Evolutionary conservation across 2,888 invertebrate genomes (phyloP).

Genomic region (Lasiommata megera): DNA sequence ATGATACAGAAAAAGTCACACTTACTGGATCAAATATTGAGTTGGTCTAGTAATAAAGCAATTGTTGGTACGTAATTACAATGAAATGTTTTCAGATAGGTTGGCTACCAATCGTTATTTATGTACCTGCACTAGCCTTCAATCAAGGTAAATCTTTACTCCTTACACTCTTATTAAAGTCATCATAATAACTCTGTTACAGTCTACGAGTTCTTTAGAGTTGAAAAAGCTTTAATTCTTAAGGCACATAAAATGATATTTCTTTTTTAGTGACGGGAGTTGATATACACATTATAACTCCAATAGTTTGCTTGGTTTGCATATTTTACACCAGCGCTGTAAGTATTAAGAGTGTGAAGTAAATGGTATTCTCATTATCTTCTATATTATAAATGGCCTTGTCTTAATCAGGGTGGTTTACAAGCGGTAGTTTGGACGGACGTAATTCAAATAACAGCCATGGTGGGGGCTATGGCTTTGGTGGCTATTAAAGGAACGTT

Average conservation of each 20-base stretch:
- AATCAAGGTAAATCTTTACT: constrained; percentile 84
- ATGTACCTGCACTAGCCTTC: constrained; percentile 89
- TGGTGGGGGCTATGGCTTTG: constrained; percentile 87
- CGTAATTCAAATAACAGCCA: constrained; percentile 88
- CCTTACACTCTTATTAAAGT: background rate
- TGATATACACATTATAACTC: constrained; percentile 89
- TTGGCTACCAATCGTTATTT: constrained; percentile 90
- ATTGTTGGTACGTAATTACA: background rate
- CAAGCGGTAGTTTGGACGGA: constrained; percentile 93
- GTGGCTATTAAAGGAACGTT: constrained; percentile 88
- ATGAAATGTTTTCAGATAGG: constrained; percentile 79
- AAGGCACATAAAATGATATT: too few relatives aligned
- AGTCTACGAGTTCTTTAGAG: too few relatives aligned
- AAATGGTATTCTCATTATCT: background rate
- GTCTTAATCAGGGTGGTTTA: constrained; percentile 86
- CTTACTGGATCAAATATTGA: too few relatives aligned
- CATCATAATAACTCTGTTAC: too few relatives aligned
- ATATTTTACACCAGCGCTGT: constrained; percentile 93
- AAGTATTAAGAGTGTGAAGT: constrained; percentile 52
- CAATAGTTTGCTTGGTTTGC: constrained; percentile 91
- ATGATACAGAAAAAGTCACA: too few relatives aligned
- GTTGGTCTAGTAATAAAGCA: too few relatives aligned
- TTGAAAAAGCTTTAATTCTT: too few relatives aligned
- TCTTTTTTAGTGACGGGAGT: constrained; percentile 87
- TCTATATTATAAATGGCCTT: background rate